A percentile compares a stretch with the other conserved stretches of the same genome.
phyloP scores from a whole-genome alignment of 1,140 invertebrate species.

The Helicoverpa zea region DNA sequence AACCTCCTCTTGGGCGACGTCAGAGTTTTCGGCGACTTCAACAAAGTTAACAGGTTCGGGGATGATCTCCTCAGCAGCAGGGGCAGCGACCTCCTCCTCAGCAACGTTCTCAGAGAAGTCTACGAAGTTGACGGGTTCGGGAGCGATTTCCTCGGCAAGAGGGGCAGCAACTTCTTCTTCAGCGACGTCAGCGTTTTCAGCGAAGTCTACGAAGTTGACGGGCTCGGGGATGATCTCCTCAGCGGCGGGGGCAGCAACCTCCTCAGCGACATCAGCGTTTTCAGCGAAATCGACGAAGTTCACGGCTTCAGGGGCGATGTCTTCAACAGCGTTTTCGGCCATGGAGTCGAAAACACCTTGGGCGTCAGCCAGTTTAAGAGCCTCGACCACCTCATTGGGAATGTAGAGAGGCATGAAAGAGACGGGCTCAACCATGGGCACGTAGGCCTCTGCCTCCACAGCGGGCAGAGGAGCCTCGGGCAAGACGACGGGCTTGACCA shows the following conservation, averaged over 20 bases:
- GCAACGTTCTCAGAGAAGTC: neutral
- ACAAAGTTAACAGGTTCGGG: neutral
- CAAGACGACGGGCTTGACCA: slow-evolving; percentile 30
- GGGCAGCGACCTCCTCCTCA: neutral
- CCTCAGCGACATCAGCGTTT: neutral
- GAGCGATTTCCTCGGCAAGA: neutral
- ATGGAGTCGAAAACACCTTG: slow-evolving; percentile 48
- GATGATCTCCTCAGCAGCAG: neutral
- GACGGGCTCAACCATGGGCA: slow-evolving; percentile 35
- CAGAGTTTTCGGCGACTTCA: neutral
- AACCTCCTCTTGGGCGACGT: neutral
- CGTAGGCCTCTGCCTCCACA: slow-evolving; percentile 1
- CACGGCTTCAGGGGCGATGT: neutral
- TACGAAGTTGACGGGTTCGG: neutral
- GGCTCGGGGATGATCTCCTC: neutral
- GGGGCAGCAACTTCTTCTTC: neutral
- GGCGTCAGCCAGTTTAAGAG: slow-evolving; percentile 21
- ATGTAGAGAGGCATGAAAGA: slow-evolving; percentile 38
- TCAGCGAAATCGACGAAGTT: neutral
- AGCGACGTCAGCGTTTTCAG: neutral
- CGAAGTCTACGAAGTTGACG: slow-evolving; percentile 7
- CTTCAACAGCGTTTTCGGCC: slow-evolving; percentile 34
- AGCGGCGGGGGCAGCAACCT: neutral
- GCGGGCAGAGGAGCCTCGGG: slow-evolving; percentile 33
- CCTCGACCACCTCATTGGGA: slow-evolving; percentile 35